These are phyloP conservation scores for Spatulosminthurus flaviceps DNA, from an alignment of 2,888 invertebrate species.

Conservation along the genomic window DNA sequence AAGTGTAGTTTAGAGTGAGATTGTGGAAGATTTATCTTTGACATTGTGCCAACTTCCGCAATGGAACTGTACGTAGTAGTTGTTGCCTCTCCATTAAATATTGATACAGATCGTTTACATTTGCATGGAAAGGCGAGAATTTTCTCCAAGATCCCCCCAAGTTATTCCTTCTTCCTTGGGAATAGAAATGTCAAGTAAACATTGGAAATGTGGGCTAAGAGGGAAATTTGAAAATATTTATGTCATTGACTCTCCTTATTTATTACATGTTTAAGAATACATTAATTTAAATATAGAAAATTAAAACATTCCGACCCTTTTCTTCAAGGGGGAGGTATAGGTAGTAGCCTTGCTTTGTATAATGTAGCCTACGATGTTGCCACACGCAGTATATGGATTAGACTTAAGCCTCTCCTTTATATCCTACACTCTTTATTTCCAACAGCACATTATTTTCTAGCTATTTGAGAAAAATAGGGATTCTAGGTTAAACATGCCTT, in stretches of 20 bases:
- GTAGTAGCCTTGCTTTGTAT: too few relatives aligned
- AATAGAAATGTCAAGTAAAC: not conserved
- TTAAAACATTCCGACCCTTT: not conserved
- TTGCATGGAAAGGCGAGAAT: slow-evolving; percentile 26
- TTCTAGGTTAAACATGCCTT: too few relatives aligned
- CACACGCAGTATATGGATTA: slow-evolving; percentile 2
- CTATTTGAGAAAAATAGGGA: too few relatives aligned
- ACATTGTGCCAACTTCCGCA: slow-evolving; percentile 1
- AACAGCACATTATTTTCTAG: too few relatives aligned
- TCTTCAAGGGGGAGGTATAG: not conserved
- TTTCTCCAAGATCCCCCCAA: slow-evolving; percentile 18
- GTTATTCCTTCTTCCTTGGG: not conserved
- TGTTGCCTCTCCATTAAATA: not conserved
- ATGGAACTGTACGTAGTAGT: slow-evolving; percentile 1
- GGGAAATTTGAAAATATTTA: slow-evolving; percentile 28
- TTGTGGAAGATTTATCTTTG: slow-evolving; percentile 1
- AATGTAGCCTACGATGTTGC: too few relatives aligned
- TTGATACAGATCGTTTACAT: slow-evolving; percentile 32
- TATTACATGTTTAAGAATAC: slow-evolving; percentile 7
- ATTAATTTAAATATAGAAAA: not conserved
- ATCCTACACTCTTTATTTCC: too few relatives aligned
- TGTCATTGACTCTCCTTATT: slow-evolving; percentile 18
- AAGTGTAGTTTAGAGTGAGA: not conserved
- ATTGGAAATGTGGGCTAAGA: not conserved
- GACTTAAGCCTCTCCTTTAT: too few relatives aligned